Base-by-base conservation (phyloP, 2,888 invertebrate species). In the Heliconius charithonia region DNA sequence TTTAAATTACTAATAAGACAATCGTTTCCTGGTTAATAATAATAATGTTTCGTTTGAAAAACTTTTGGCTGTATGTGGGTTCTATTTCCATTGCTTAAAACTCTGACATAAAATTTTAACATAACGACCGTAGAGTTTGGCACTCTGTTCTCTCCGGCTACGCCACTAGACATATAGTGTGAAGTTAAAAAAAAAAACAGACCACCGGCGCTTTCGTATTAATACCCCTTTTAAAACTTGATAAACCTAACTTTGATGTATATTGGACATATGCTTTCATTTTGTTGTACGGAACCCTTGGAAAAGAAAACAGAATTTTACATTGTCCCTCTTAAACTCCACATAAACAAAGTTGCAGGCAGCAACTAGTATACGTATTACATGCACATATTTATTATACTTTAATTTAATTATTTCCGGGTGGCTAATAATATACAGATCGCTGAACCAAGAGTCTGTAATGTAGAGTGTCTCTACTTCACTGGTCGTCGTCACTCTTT, bases 401-500 rank as follows among this genome's bases (percentile, higher is more conserved):
- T 59, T 10, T 10, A 9, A 32, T 70, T 2, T 66, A 16, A 3
- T 32, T 4, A 37, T 67, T 67, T 41, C 7, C 37, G 22, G 19
- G 25, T 7, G 16, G 41, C 69, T 69, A 41, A 67, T 67, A 41
- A 67, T 67, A 67, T 67, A n/a, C 4, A 13, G 13, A 67, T 67
- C 41, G 67, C 37, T 67, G 67, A 67, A 67, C 67, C 41, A 22
- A 22, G 22, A 19, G 29, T 27, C 19, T 25, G 19, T 32, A 29
- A 9, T 66, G 29, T 29, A 3, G 29, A 29, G 32, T 29, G 19
- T 32, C 37, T n/a, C 37, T 67, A 12, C n/a, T 59, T 59, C n/a
- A 67, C 25, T 16, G 25, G 81, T 76, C 79, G 76, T 77, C 62
- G 66, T 78, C 66, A 77, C 66, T 74, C 74, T 63, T 85, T 77